These are phyloP conservation scores for Thamnaconus septentrionalis DNA, from an alignment of 2,113 vertebrate species.

Conservation along the genomic window DNA sequence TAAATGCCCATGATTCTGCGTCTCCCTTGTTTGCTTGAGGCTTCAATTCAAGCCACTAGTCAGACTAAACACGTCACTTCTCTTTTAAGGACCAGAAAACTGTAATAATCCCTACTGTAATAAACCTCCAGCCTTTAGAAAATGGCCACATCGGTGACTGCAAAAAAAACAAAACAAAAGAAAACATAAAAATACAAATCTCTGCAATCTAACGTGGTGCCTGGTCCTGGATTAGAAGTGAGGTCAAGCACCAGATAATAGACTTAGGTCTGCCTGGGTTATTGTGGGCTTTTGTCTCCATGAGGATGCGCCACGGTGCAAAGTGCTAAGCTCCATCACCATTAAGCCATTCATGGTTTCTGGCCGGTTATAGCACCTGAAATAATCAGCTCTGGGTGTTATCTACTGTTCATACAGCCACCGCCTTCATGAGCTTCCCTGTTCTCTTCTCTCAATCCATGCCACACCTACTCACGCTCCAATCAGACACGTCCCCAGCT, in stretches of 20 bases:
- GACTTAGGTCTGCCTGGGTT: slow-evolving; percentile 36
- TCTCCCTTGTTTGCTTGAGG: slow-evolving; percentile 3
- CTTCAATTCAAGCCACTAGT: slow-evolving; percentile 29
- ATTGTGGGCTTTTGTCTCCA: slow-evolving; percentile 29
- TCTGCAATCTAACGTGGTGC: slow-evolving; percentile 14
- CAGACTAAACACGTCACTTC: slow-evolving; percentile 44
- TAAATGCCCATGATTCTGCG: slow-evolving; percentile 16
- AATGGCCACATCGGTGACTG: slow-evolving; percentile 14
- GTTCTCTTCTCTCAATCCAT: slow-evolving; percentile 32
- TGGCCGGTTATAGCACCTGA: slow-evolving; percentile 43
- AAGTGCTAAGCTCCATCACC: slow-evolving; percentile 20
- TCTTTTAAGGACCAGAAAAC: slow-evolving; percentile 35
- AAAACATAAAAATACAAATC: slow-evolving; percentile 9
- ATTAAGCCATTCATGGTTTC: slow-evolving; percentile 26
- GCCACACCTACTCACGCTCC: slow-evolving; percentile 2
- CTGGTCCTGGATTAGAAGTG: slow-evolving; percentile 30
- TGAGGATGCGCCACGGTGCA: not conserved
- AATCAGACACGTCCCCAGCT: slow-evolving; percentile 15
- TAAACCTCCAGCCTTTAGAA: slow-evolving; percentile 22
- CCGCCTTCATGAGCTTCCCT: slow-evolving; percentile 22
- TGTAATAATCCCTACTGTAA: slow-evolving; percentile 48
- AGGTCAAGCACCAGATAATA: slow-evolving; percentile 46
- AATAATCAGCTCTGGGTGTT: slow-evolving; percentile 39
- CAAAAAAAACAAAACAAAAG: not conserved
- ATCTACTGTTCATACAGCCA: slow-evolving; percentile 15